Evolutionary conservation across 2,113 vertebrate genomes (phyloP).

Genomic region (Oenanthe oenanthe): DNA sequence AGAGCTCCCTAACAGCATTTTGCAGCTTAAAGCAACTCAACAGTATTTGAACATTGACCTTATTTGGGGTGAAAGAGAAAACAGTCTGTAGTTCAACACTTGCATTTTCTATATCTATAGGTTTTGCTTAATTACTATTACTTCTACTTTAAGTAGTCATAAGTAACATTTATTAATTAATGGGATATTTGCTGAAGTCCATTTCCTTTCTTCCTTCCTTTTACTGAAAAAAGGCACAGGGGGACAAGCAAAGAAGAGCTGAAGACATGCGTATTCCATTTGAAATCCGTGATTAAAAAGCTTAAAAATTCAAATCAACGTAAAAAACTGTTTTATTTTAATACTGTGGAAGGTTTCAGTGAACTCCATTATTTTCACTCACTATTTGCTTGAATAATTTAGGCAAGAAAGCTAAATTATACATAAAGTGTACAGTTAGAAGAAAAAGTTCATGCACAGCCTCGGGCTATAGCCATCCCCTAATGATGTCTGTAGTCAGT

Average conservation of each 20-base stretch:
- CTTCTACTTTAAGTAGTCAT: slow-evolving; percentile 44
- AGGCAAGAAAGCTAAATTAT: slow-evolving; percentile 97
- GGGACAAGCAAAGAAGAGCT: slow-evolving; percentile 68
- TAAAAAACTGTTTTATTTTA: slow-evolving; percentile 92
- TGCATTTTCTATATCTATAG: slow-evolving; percentile 7
- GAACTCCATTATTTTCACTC: slow-evolving; percentile 98
- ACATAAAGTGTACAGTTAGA: slow-evolving; percentile 99
- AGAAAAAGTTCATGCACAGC: slow-evolving; percentile 97
- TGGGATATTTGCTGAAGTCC: slow-evolving; percentile 69
- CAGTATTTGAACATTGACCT: neutral
- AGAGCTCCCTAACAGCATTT: neutral
- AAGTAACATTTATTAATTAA: slow-evolving; percentile 75
- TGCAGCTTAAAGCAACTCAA: neutral
- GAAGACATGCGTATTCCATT: slow-evolving; percentile 79
- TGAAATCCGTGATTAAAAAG: slow-evolving; percentile 85
- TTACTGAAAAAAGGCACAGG: slow-evolving; percentile 55
- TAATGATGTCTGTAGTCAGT: slow-evolving; percentile 98
- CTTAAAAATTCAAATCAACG: slow-evolving; percentile 93
- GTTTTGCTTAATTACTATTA: slow-evolving; percentile 33
- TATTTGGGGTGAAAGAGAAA: neutral
- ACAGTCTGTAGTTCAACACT: neutral
- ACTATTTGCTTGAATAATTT: slow-evolving; percentile 99
- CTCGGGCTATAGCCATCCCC: slow-evolving; percentile 91
- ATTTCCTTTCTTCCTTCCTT: slow-evolving; percentile 65
- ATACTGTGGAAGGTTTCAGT: slow-evolving; percentile 92